These are phyloP conservation scores for Xenus cinereus DNA, from an alignment of 2,113 vertebrate species.

Conservation along the genomic window DNA sequence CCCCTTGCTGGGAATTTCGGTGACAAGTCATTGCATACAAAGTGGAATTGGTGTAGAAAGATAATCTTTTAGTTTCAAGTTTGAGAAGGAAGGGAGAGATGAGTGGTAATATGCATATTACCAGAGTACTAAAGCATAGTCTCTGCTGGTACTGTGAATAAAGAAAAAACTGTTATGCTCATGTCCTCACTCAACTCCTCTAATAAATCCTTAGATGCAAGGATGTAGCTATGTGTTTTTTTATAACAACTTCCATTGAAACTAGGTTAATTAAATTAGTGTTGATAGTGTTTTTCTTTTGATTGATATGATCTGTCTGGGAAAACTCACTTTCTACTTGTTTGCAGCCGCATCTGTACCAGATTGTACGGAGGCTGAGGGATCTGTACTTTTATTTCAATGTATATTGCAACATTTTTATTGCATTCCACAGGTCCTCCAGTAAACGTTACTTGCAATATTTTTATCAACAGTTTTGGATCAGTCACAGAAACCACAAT, in stretches of 20 bases:
- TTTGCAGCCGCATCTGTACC: constrained; percentile 69
- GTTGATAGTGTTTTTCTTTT: background rate
- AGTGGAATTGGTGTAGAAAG: background rate
- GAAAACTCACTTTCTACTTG: constrained; percentile 64
- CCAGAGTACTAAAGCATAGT: background rate
- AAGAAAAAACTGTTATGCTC: background rate
- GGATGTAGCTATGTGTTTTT: background rate
- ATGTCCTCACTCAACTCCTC: background rate
- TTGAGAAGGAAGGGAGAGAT: background rate
- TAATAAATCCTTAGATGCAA: background rate
- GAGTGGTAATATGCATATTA: background rate
- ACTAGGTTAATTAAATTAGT: background rate
- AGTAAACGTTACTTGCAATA: constrained; percentile 99
- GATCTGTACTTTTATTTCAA: constrained; percentile 72
- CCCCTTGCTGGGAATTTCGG: background rate
- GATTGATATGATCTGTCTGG: background rate
- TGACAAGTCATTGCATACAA: background rate
- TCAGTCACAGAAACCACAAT: constrained; percentile 97
- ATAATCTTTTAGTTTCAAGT: background rate
- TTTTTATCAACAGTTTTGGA: constrained; percentile 99
- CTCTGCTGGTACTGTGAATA: fast-evolving
- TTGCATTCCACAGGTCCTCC: constrained; percentile 93
- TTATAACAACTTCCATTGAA: background rate
- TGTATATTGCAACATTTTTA: constrained; percentile 86
- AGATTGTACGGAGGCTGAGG: constrained; percentile 71